Evolutionary conservation across 1,140 invertebrate genomes (phyloP).

Genomic region (Uloborus diversus): DNA sequence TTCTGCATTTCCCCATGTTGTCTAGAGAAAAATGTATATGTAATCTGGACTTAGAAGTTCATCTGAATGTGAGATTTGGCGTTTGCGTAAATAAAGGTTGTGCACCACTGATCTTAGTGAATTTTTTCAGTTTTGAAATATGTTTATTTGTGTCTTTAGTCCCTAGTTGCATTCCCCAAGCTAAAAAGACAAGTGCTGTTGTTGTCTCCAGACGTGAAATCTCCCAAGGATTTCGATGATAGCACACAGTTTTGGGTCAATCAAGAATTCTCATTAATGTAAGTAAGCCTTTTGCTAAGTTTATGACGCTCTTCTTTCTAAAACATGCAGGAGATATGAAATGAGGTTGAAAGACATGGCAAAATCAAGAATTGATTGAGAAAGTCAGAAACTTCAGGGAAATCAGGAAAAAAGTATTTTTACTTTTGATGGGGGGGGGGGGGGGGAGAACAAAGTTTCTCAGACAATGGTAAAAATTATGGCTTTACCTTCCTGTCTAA

Average conservation of each 20-base stretch:
- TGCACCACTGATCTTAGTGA: background rate
- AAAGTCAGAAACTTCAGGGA: too few species aligned
- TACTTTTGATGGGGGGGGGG: too few species aligned
- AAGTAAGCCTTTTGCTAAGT: constrained; percentile 63
- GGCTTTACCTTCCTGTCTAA: too few species aligned
- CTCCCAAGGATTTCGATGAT: constrained; percentile 93
- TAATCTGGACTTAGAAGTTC: background rate
- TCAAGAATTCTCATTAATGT: constrained; percentile 90
- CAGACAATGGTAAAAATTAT: too few species aligned
- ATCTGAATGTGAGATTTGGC: background rate
- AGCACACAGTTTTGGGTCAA: constrained; percentile 96
- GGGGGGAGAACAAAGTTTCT: too few species aligned
- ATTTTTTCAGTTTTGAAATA: too few species aligned
- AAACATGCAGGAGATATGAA: background rate
- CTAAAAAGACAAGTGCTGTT: constrained; percentile 89
- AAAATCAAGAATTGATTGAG: too few species aligned
- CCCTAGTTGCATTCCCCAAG: constrained; percentile 95
- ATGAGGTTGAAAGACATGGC: background rate
- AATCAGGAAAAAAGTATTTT: too few species aligned
- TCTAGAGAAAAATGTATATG: too few species aligned
- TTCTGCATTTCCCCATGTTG: background rate
- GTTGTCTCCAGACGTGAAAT: constrained; percentile 80
- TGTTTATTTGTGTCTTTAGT: constrained; percentile 68
- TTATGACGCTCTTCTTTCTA: background rate
- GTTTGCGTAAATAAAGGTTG: background rate